Base-by-base conservation (phyloP, 1,140 invertebrate genomes). In the Carcinoscorpius rotundicauda region DNA sequence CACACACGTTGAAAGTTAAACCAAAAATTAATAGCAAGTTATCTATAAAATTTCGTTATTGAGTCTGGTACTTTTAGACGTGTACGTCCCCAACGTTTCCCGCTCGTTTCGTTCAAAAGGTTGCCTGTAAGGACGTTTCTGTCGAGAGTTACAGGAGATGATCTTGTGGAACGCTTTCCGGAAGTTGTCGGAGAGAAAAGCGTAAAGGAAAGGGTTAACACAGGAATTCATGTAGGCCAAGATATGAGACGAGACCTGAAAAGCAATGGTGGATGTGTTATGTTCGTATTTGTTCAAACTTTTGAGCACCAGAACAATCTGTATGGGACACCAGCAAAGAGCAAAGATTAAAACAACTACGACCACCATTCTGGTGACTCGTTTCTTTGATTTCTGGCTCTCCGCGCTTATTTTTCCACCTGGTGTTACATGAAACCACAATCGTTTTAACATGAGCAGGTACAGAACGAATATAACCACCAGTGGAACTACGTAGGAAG, bases 291-390 rank as follows among this genome's bases (percentile, higher is more conserved):
- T 72, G 67, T 84, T 78, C 51, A 91, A 73, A 10, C 86, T 87
- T 76, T 91, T 91, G 63, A 87, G 79, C 52, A 92, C 83, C 48
- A 92, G 81, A 55, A 92, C 88, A 58, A 91, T 80, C 84, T 87
- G 93, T 73, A 97, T 90, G 3, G 94, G 94, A 71, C 88, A 86
- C 94, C 94, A 98, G 78, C 93, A 97, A 52, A 94, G 79, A 8
- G 93, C 93, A 76, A 97, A 97, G 51, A 93, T 92, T 48, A 91
- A 85, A 0, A 97, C 91, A n/a, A 98, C 92, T n/a, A 94, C 88
- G 57, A 96, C 83, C 8, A 98, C 91, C 85, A 97, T 89, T 66
- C 90, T 81, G 1, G 93, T 97, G 3, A 96, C 94, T 68, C 93
- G 82, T 76, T 87, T 87, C 77, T 93, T 93, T 53, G 91, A 89